Evolutionary conservation across 2,888 invertebrate species (phyloP).

Genomic region (Ophion ellenae): DNA sequence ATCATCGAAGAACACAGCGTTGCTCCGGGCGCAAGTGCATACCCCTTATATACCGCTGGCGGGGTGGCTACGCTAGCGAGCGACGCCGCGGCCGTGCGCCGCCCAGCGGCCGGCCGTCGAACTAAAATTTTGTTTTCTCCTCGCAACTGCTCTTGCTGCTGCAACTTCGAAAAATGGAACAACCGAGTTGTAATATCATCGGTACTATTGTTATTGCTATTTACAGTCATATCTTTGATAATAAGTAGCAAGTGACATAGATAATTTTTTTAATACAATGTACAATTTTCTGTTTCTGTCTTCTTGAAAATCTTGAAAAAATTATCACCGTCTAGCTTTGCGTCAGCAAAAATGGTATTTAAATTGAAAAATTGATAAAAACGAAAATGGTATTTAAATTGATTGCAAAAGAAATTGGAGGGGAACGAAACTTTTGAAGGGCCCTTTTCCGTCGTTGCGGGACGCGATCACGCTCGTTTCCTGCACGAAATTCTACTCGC

Average conservation of each 20-base stretch:
- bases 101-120: conserved; percentile 1
- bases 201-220: not conserved
- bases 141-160: not conserved
- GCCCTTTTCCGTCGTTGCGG: not conserved
- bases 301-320: not conserved
- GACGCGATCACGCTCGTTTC: not conserved
- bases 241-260: not conserved
- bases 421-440: not conserved
- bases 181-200: not conserved
- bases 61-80: not conserved
- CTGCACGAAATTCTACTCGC: not conserved
- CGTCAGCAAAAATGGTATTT: not conserved
- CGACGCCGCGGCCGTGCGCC: not conserved
- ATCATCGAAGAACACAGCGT: no score
- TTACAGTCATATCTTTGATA: not conserved
- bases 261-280: no score
- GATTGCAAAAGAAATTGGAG: not conserved
- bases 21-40: no score
- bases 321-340: not conserved
- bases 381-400: not conserved
- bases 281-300: not conserved
- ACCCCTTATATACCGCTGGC: not conserved
- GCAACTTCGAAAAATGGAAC: not conserved
- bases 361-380: no score
- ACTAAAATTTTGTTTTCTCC: not conserved